Evolutionary conservation across 2,113 vertebrate species (phyloP).

Genomic region (Porphyrio hochstetteri): DNA sequence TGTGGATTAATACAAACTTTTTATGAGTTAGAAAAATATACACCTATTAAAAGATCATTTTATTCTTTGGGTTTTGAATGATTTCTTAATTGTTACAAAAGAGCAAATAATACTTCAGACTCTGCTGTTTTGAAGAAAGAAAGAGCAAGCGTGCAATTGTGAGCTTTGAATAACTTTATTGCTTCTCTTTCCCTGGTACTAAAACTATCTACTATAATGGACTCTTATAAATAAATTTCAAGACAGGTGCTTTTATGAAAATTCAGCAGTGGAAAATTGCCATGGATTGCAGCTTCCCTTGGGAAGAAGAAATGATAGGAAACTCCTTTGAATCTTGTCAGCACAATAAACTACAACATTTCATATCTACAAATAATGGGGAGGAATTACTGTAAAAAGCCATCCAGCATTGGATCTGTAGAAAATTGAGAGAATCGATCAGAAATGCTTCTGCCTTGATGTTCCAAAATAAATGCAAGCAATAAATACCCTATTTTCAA

Average conservation of each 20-base stretch:
- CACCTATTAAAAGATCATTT: neutral
- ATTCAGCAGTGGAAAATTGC: constrained; percentile 14
- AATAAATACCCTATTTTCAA: constrained; percentile 35
- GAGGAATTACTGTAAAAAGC: constrained; percentile 30
- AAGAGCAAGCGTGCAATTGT: neutral
- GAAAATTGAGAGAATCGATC: constrained; percentile 39
- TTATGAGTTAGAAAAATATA: neutral
- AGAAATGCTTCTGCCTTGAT: neutral
- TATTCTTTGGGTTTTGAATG: neutral
- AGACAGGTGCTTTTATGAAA: constrained; percentile 34
- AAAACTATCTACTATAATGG: neutral
- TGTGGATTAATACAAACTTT: neutral
- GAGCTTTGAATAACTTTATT: constrained; percentile 11
- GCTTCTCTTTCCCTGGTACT: neutral
- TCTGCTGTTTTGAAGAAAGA: neutral
- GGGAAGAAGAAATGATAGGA: neutral
- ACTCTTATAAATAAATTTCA: neutral
- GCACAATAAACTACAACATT: neutral
- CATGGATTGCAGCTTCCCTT: neutral
- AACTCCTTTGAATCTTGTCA: constrained; percentile 17
- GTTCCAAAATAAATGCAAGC: constrained; percentile 20
- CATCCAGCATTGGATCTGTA: neutral
- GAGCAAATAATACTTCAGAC: neutral
- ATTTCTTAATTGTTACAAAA: neutral
- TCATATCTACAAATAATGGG: constrained; percentile 1